Base-by-base conservation (phyloP, 2,888 invertebrate genomes). In the Rosalia funebris region DNA sequence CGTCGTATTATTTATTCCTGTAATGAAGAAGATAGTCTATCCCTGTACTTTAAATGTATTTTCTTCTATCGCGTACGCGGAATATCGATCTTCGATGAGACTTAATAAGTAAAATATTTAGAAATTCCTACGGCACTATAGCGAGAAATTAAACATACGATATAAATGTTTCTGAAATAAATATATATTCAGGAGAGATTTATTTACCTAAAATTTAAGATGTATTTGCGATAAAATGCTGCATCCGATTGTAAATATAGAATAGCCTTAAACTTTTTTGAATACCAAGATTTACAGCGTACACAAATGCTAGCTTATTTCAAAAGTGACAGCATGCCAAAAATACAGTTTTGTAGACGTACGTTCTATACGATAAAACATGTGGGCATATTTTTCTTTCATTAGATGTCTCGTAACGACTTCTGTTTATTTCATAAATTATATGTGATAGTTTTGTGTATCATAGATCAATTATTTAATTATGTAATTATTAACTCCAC, bases 271-370 rank as follows among this genome's bases (percentile, higher is more conserved):
- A 65, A 68, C 65, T 72, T 73, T 73, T 70, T 71, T 65, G 70
- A 69, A 74, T 70, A 66, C 68, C 68, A 63, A 71, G 71, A 75
- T 75, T 75, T 75, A 76, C 74, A 72, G 68, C 75, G 68, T 62
- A 60, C 72, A 71, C 76, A 75, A 76, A 75, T 76, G 75, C 70
- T 75, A 71, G 69, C 65, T 72, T 68, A 70, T 74, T 72, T 76
- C 76, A 74, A 71, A 72, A 67, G 68, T 73, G 76, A 74, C 76
- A 74, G 67, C 70, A 65, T 63, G 72, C 73, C 72, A 75, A 75
- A 74, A 75, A 75, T 72, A 74, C 64, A 66, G 66, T 69, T 71
- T 71, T 68, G 68, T 60, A 67, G 66, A 67, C 68, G 69, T 63
- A 70, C 57, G 71, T 65, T 60, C 60, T 56, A 68, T 62, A 69